Conservation (phyloP, 2,797 vertebrate genomes). For the Oceanodroma leucorhoa region DNA sequence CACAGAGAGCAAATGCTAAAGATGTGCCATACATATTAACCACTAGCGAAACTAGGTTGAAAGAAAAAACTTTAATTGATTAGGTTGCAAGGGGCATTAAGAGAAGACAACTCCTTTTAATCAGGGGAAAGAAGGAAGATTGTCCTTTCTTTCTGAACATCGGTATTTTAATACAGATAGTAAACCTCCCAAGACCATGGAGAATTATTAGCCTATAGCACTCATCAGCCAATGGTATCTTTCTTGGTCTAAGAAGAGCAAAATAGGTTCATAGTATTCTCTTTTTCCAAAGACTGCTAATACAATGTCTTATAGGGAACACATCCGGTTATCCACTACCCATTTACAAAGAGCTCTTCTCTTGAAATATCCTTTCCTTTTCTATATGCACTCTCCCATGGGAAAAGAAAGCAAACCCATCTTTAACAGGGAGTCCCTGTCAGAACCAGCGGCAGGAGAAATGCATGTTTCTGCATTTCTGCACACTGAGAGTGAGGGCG, state of each 20-base stretch:
- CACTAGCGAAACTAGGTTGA: not conserved
- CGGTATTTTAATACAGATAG: not conserved
- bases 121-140: not conserved
- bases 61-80: not conserved
- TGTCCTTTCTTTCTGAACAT: not conserved
- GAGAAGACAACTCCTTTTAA: not conserved
- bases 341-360: not conserved
- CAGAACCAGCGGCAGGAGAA: not conserved
- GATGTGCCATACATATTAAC: slow-evolving; percentile 21
- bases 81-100: not conserved
- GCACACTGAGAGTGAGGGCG: rapidly evolving
- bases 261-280: not conserved
- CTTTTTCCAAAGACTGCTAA: not conserved
- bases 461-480: not conserved
- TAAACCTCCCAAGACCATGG: not conserved
- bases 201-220: not conserved
- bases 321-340: not conserved
- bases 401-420: not conserved
- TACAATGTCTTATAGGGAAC: not conserved
- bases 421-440: not conserved
- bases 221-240: not conserved
- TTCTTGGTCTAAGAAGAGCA: not conserved
- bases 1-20: not conserved
- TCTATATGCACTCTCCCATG: not conserved
- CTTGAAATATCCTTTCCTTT: not conserved